Base-by-base conservation (phyloP, 2,113 vertebrate species). In the Laticauda laticaudata region DNA sequence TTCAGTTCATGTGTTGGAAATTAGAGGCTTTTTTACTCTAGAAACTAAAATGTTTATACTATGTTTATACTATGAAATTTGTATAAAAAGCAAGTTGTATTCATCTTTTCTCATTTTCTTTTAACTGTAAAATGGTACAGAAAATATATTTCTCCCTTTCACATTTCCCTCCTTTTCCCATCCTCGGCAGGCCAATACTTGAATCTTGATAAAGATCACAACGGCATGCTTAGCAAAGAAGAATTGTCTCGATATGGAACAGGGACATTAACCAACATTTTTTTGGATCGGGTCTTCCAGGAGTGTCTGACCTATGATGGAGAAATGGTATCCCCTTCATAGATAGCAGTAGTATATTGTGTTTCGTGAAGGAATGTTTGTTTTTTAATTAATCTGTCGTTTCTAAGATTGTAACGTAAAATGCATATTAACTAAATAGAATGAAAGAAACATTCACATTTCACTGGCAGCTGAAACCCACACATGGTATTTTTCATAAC, bases 181-280 rank as follows among this genome's bases (percentile, higher is more conserved):
- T 91, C 12, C 89, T 93, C 45, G 53, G 34, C 96, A 99, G 99
- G 99, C 91, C 99, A 99, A 95, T 99, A 99, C 94, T 98, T 99
- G 93, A 99, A 99, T 96, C 98, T 99, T 57, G 99, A 99, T 95
- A 99, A 99, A 91, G 99, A 99, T 95, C 99, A 99, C 96, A 99
- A 99, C 51, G 99, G 99, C 88, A 99, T 99, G 99, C 97, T 99
- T 95, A 99, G 99, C 98, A 99, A 99, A 96, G 99, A 99, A 96
- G 99, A 99, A 69, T 98, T 99, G 45, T 99, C 99, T 29, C 98
- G 99, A 0, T 99, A 99, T 5, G 99, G 99, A 96, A 99, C 99
- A 55, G 99, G 99, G 12, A 99, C 99, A 3, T 98, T 99, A 92
- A 99, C 99, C 92, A 98, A 97, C 5, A 98, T 99, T 94, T 99